A percentile compares a stretch with the other conserved stretches of the same genome.
phyloP scores from a whole-genome alignment of 2,797 vertebrate genomes.

The Sebastes diaconus region DNA sequence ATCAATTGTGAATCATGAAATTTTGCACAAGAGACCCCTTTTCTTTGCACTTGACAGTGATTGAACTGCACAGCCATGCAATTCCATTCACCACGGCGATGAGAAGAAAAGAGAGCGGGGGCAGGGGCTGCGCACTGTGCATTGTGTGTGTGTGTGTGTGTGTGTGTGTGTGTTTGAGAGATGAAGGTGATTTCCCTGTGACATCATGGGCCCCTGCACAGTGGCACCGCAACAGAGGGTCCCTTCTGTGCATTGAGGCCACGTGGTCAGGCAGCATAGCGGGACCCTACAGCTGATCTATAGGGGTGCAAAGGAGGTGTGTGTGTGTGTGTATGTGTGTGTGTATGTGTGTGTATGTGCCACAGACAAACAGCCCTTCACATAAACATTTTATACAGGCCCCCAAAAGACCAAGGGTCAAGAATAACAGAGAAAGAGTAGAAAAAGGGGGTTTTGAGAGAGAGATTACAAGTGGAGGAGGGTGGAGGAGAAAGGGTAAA shows the following conservation, averaged over 20 bases:
- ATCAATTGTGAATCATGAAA: constrained; percentile 83
- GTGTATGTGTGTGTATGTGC: background rate
- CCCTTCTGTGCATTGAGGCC: constrained; percentile 58
- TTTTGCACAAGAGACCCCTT: constrained; percentile 82
- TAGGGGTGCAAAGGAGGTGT: constrained; percentile 23
- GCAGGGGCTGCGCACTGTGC: constrained; percentile 42
- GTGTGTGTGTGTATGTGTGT: constrained; percentile 3
- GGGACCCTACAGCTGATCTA: constrained; percentile 53
- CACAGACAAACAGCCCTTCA: constrained; percentile 15
- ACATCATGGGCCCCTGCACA: constrained; percentile 70
- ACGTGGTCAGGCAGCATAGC: constrained; percentile 34
- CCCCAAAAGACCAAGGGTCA: constrained; percentile 35
- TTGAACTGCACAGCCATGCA: constrained; percentile 83
- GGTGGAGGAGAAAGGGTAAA: background rate
- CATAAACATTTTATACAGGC: constrained; percentile 44
- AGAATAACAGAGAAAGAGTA: constrained; percentile 21
- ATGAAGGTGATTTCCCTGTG: constrained; percentile 70
- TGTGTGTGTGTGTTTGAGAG: constrained; percentile 42
- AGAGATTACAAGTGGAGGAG: constrained; percentile 31
- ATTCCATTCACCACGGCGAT: constrained; percentile 78
- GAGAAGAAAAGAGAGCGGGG: constrained; percentile 65
- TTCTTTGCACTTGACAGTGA: constrained; percentile 82
- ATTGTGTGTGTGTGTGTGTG: constrained; percentile 23
- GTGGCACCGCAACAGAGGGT: constrained; percentile 58
- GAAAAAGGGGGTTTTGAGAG: background rate